These are phyloP conservation scores for Plumapathes pennacea DNA, from an alignment of 92 coral and sea anemone genomes.

Conservation along the genomic window DNA sequence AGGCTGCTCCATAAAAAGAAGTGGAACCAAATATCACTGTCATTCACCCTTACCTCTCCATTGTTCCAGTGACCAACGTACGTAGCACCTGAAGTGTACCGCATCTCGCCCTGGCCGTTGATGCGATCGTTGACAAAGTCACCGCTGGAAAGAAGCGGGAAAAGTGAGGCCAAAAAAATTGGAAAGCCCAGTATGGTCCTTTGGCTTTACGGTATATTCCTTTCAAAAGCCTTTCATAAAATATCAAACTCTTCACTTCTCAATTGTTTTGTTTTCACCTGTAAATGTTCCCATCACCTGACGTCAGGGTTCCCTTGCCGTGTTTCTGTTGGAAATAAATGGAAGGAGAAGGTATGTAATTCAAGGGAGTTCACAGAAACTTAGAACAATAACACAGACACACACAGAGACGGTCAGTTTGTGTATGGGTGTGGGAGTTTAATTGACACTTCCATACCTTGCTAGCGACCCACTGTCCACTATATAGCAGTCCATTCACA, in stretches of 20 bases:
- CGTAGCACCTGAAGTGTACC: conserved; percentile 67
- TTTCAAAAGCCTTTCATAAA: no score
- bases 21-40: no score
- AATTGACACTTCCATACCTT: conserved; percentile 49
- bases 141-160: conserved; percentile 48
- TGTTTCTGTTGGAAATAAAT: conserved; percentile 67
- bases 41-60: no score
- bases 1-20: no score
- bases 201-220: no score
- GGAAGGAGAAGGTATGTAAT: neutral
- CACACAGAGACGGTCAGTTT: neutral
- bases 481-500: conserved; percentile 65
- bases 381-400: neutral
- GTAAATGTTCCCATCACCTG: conserved; percentile 79
- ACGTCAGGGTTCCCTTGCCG: conserved; percentile 78
- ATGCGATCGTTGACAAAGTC: conserved; percentile 79
- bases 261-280: no score
- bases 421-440: neutral
- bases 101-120: conserved; percentile 83
- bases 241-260: no score
- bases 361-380: neutral
- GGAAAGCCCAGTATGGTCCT: no score
- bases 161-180: no score
- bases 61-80: conserved; percentile 91
- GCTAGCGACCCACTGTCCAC: conserved; percentile 83